Conservation (phyloP, 2,888 invertebrate species). For the Margaritifera margaritifera region DNA sequence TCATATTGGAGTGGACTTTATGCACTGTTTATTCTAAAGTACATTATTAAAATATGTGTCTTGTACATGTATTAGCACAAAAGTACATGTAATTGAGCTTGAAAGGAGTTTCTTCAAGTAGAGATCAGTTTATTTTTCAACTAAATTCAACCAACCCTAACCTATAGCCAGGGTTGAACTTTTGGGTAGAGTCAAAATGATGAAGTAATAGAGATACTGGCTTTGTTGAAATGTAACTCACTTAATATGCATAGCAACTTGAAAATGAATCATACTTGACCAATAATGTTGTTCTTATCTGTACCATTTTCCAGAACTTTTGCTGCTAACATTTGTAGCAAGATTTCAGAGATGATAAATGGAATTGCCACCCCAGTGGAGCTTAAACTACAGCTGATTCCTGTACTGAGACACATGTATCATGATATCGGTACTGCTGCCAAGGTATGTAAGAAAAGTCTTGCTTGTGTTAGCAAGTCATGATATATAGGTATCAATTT, state of each 20-base stretch:
- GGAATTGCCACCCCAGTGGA: conserved; percentile 93
- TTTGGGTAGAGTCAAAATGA: no score
- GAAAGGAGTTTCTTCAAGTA: no score
- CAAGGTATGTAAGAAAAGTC: conserved; percentile 75
- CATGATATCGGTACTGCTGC: conserved; percentile 85
- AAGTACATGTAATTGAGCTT: no score
- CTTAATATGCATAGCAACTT: background rate
- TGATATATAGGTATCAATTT: no score
- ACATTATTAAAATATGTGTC: no score
- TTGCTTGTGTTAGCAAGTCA: background rate
- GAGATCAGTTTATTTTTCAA: no score
- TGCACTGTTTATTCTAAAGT: no score
- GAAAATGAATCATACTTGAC: background rate
- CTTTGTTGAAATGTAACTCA: background rate
- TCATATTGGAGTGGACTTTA: no score
- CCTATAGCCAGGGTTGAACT: no score
- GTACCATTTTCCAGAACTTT: conserved; percentile 80
- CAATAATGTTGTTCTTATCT: background rate
- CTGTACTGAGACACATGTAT: conserved; percentile 93
- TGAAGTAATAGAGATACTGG: no score
- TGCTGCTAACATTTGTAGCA: conserved; percentile 95
- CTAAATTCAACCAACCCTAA: no score
- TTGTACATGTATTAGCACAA: no score
- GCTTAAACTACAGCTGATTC: conserved; percentile 90
- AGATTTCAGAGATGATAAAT: conserved; percentile 95